These are phyloP conservation scores for Hippopotamyrus pictus DNA, from an alignment of 2,797 vertebrate species.

Conservation along the genomic window DNA sequence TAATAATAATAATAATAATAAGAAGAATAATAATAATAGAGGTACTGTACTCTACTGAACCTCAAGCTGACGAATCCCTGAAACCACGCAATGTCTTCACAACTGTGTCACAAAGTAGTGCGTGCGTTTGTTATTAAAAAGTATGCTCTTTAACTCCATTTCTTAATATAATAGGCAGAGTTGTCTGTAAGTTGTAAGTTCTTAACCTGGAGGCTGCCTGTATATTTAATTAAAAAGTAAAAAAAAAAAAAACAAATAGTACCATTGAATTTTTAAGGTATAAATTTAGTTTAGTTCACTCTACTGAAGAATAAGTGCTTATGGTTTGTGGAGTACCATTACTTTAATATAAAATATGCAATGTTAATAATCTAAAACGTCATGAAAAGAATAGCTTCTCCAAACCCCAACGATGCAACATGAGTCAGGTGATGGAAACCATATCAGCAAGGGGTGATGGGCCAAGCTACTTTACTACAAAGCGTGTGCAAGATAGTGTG, in stretches of 20 bases:
- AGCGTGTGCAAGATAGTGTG: background rate
- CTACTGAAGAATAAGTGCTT: background rate
- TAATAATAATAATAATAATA: background rate
- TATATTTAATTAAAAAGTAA: background rate
- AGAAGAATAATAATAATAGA: background rate
- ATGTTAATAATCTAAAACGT: background rate
- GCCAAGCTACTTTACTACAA: background rate
- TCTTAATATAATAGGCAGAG: background rate
- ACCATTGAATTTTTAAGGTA: background rate
- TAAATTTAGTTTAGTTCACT: background rate
- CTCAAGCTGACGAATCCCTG: background rate
- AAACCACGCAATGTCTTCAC: background rate
- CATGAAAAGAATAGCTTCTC: background rate
- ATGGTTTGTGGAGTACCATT: background rate
- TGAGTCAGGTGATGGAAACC: background rate
- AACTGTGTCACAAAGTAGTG: background rate
- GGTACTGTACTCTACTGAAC: background rate
- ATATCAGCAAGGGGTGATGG: background rate
- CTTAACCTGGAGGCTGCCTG: background rate
- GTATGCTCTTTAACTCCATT: background rate
- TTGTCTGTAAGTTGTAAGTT: background rate
- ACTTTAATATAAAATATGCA: background rate
- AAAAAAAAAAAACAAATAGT: background rate
- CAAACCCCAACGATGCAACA: background rate
- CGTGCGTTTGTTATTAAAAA: background rate